Evolutionary conservation across 2,888 invertebrate species (phyloP).

Genomic region (Colostygia pectinataria): DNA sequence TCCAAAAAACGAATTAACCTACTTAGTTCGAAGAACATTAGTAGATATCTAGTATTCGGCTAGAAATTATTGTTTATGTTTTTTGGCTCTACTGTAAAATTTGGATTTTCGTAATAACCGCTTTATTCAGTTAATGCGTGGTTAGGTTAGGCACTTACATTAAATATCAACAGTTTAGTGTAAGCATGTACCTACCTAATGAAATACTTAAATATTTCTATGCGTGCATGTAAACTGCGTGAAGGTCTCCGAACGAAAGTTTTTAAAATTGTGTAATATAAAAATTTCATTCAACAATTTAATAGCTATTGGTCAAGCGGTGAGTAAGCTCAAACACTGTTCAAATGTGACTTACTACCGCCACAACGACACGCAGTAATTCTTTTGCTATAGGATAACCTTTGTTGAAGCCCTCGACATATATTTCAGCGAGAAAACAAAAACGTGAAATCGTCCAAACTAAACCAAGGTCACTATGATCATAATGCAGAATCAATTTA

Average conservation of each 20-base stretch:
- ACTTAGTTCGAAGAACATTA: too few species aligned
- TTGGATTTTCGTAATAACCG: too few species aligned
- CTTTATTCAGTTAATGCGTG: too few species aligned
- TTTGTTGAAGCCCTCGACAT: slow-evolving; percentile 78
- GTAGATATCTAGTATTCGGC: too few species aligned
- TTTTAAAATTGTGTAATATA: slow-evolving; percentile 10
- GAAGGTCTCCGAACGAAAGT: slow-evolving; percentile 13
- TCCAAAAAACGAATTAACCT: too few species aligned
- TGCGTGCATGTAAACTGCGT: slow-evolving; percentile 4
- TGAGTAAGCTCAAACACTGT: slow-evolving; percentile 8
- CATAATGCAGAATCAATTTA: slow-evolving; percentile 66
- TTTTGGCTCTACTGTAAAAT: too few species aligned
- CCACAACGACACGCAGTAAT: slow-evolving; percentile 47
- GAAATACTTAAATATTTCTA: too few species aligned
- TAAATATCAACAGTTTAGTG: too few species aligned
- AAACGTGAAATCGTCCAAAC: slow-evolving; percentile 77
- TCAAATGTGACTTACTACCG: slow-evolving; percentile 37
- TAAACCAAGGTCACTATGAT: slow-evolving; percentile 66
- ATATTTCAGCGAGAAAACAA: slow-evolving; percentile 79
- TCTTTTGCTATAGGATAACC: slow-evolving; percentile 62
- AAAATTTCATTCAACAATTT: slow-evolving; percentile 5
- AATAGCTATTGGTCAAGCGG: neutral
- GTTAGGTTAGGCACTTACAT: too few species aligned
- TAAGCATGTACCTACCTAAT: too few species aligned
- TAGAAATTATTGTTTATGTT: too few species aligned